Evolutionary conservation across 1,140 invertebrate species (phyloP).

Genomic region (Papilio aristodemus): DNA sequence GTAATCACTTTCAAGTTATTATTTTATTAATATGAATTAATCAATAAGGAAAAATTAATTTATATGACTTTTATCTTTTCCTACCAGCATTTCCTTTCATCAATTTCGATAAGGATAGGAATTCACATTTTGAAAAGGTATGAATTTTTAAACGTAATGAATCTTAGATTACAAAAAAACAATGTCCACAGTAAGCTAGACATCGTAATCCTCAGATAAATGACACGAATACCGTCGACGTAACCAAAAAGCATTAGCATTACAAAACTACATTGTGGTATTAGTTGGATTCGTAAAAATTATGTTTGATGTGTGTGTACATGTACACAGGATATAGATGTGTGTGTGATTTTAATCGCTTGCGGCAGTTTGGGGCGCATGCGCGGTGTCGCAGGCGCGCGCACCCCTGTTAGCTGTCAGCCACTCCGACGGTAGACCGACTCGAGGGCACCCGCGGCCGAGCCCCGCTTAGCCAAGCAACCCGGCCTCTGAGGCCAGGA

Average conservation of each 20-base stretch:
- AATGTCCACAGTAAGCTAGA: neutral
- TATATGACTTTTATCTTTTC: too few relatives aligned
- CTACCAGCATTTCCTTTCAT: neutral
- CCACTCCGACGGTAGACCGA: slow-evolving; percentile 74
- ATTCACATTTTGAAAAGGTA: too few relatives aligned
- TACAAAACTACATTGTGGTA: slow-evolving; percentile 18
- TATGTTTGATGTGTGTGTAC: slow-evolving; percentile 39
- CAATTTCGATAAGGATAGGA: too few relatives aligned
- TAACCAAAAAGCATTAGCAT: slow-evolving; percentile 17
- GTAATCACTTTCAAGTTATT: neutral
- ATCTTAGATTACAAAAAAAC: neutral
- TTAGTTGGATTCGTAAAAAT: slow-evolving; percentile 25
- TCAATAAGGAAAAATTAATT: too few relatives aligned
- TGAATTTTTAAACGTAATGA: neutral
- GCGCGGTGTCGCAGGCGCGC: slow-evolving; percentile 67
- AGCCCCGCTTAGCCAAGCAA: slow-evolving; percentile 68
- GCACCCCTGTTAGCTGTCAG: slow-evolving; percentile 60
- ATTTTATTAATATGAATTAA: too few relatives aligned
- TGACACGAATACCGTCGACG: slow-evolving; percentile 6
- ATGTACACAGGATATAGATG: slow-evolving; percentile 35
- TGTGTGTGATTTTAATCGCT: slow-evolving; percentile 49
- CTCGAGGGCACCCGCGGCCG: slow-evolving; percentile 65
- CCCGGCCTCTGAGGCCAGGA: slow-evolving; percentile 72
- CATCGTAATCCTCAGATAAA: slow-evolving; percentile 11
- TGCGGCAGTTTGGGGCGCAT: slow-evolving; percentile 62